Evolutionary conservation across 2,888 invertebrate genomes (phyloP), one percentile per base, ranked within the genome.

Genomic region (Agrilus biguttatus): DNA sequence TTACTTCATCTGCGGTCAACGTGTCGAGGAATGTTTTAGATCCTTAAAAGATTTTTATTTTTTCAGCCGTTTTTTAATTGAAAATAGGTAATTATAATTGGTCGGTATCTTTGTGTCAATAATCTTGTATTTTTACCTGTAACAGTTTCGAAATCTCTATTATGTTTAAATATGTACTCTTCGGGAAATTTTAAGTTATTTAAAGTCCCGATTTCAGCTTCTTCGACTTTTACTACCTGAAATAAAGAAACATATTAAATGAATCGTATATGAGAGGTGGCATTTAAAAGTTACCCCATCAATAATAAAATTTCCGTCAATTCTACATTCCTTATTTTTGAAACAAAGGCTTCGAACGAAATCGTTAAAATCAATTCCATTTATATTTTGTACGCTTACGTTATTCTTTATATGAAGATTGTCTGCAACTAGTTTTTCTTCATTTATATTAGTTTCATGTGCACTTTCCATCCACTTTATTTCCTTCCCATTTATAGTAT

Each of bases 141-240:
- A n/a, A 77, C 62, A 3, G 59, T 52, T 14, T 62, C 58, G 5
- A 54, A 50, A 10, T 51, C 38, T 7, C 53, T 53, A 10, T 59
- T 59, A 49, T 64, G 61, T 2, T 56, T 55, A 46, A 67, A 56
- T 5, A 77, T 53, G 47, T 66, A 78, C 32, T 71, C 71, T 8
- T 64, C 58, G 1, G 76, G 77, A 55, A 73, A 78, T 39, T 54
- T 52, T 1, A 75, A 50, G 19, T 55, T 54, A 51, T 77, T 77
- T 8, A 78, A 55, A 33, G 51, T 53, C 14, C 59, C 51, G 14
- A 69, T 53, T 2, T 55, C 45, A 13, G 68, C 49, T 14, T 60
- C 53, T 43, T 63, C 59, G 5, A 68, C 56, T 37, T 57, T 52
- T 12, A 74, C 52, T 48, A 65, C 55, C 72, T 74, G 45, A 50